Evolutionary conservation across 1,140 invertebrate genomes (phyloP).

Genomic region (Hyles vespertilio): DNA sequence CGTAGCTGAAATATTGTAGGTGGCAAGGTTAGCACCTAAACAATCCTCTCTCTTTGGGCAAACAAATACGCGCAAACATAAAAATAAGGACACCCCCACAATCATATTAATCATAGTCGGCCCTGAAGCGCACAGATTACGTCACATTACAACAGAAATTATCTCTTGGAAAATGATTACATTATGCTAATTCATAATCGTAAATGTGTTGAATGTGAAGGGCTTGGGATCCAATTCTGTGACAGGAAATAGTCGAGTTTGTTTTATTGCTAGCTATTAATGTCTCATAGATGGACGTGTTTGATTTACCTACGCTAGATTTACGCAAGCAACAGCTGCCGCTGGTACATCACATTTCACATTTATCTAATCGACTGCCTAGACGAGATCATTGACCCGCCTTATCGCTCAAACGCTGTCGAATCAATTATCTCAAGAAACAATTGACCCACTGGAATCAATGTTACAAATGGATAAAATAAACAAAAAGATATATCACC

Average conservation of each 20-base stretch:
- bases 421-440: no score
- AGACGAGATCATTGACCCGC: background rate
- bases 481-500: background rate
- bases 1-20: no score
- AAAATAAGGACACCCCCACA: conserved; percentile 1
- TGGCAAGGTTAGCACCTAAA: background rate
- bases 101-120: background rate
- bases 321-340: conserved; percentile 25
- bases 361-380: conserved; percentile 19
- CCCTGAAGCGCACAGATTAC: background rate
- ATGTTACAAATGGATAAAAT: no score
- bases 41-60: background rate
- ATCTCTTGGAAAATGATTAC: conserved; percentile 11
- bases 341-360: conserved; percentile 5
- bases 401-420: no score
- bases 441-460: no score
- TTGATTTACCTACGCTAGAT: conserved; percentile 43
- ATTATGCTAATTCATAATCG: conserved; percentile 27
- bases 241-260: conserved; percentile 54
- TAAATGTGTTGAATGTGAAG: conserved; percentile 31
- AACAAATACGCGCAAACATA: background rate
- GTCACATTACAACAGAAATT: conserved; percentile 1
- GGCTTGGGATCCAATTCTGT: conserved; percentile 39
- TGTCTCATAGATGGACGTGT: conserved; percentile 39
- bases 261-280: conserved; percentile 59